Conservation (phyloP, 2,888 invertebrate species). For the Thera obeliscata region DNA sequence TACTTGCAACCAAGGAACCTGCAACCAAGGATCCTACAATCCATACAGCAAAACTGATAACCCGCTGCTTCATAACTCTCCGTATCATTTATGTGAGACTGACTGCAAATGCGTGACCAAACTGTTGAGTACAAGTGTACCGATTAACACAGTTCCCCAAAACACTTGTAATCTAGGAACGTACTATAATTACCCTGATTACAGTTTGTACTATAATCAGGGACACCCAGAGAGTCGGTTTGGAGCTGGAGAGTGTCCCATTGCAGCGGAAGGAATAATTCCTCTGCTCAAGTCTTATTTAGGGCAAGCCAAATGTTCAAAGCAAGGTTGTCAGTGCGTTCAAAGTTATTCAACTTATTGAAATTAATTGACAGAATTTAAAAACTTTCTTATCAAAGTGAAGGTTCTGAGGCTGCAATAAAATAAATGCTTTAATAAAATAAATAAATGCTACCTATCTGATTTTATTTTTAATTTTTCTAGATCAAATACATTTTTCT, state of each 20-base stretch:
- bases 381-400: no score
- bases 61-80: slow-evolving; percentile 16
- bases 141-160: slow-evolving; percentile 33
- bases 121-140: slow-evolving; percentile 25
- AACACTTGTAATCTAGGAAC: slow-evolving; percentile 16
- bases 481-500: no score
- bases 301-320: slow-evolving; percentile 25
- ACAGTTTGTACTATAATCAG: not conserved
- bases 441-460: no score
- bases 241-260: slow-evolving; percentile 12
- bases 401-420: no score
- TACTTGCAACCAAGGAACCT: slow-evolving; percentile 19
- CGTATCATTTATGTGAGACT: slow-evolving; percentile 30
- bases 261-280: slow-evolving; percentile 31
- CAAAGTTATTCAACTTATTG: slow-evolving; percentile 23
- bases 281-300: slow-evolving; percentile 38
- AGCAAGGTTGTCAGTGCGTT: slow-evolving; percentile 25
- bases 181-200: slow-evolving; percentile 31
- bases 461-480: no score
- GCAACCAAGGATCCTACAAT: not conserved
- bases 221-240: slow-evolving; percentile 18
- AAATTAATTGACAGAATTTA: not conserved
- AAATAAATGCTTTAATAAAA: no score
- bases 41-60: not conserved
- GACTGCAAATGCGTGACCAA: slow-evolving; percentile 40